phyloP scores from a whole-genome alignment of 2,888 invertebrate species.

The Nowickia ferox region DNA sequence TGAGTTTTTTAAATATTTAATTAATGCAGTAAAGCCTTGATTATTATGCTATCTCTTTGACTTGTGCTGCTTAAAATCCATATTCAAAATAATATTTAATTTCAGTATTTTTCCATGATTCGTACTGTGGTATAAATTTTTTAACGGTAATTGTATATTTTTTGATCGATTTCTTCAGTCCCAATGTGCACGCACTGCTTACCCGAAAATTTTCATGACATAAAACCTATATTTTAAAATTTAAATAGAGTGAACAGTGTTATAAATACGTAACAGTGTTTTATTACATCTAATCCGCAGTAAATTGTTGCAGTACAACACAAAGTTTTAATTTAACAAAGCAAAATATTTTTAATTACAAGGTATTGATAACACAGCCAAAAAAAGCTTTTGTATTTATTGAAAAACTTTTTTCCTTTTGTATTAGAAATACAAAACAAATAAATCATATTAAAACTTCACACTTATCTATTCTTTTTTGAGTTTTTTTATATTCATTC shows the following conservation, averaged over 20 bases:
- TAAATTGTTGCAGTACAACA: not conserved
- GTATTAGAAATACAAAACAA: not conserved
- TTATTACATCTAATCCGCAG: not conserved
- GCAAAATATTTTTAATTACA: constrained; percentile 13
- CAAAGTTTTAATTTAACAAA: not conserved
- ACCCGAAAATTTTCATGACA: not conserved
- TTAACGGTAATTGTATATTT: not conserved
- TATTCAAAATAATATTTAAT: too few relatives aligned
- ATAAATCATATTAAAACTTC: constrained; percentile 34
- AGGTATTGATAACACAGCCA: not conserved
- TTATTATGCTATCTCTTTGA: too few relatives aligned
- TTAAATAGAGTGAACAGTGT: not conserved
- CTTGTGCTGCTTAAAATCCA: too few relatives aligned
- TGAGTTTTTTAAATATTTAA: too few relatives aligned
- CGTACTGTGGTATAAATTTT: too few relatives aligned
- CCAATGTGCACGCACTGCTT: not conserved
- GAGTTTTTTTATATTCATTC: not conserved
- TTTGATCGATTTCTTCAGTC: not conserved
- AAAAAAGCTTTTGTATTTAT: not conserved
- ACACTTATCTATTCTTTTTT: constrained; percentile 24
- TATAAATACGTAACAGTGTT: not conserved
- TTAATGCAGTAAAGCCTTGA: too few relatives aligned
- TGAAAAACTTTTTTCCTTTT: not conserved
- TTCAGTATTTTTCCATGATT: too few relatives aligned
- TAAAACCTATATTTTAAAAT: not conserved